phyloP scores from a whole-genome alignment of 2,888 invertebrate genomes.

The Eumerus sabulonum region DNA sequence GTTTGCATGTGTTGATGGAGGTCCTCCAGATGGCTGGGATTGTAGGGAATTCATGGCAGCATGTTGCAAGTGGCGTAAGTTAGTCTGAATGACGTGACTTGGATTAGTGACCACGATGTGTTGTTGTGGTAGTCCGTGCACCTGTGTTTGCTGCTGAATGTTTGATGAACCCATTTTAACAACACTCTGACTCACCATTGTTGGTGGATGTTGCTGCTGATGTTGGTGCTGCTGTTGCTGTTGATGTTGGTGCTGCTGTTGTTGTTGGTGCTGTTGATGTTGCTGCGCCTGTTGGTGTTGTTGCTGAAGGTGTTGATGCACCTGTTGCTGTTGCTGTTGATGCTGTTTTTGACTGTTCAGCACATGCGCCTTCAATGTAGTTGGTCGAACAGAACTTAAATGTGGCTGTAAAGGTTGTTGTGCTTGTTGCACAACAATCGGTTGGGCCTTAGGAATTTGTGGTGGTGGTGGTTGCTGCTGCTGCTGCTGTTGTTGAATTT shows the following conservation, averaged over 20 bases:
- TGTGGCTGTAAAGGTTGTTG: slow-evolving; percentile 77
- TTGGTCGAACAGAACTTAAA: slow-evolving; percentile 78
- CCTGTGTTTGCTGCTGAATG: slow-evolving; percentile 41
- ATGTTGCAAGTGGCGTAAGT: slow-evolving; percentile 60
- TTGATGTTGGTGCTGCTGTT: slow-evolving; percentile 45
- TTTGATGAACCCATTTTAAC: slow-evolving; percentile 58
- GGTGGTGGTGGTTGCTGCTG: slow-evolving; percentile 76
- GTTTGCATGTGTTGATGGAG: slow-evolving; percentile 52
- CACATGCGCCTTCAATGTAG: slow-evolving; percentile 83
- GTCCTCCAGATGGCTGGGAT: slow-evolving; percentile 55
- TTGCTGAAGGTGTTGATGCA: slow-evolving; percentile 49
- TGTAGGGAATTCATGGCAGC: slow-evolving; percentile 36
- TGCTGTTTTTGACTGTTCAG: slow-evolving; percentile 80
- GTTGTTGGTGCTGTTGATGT: slow-evolving; percentile 71
- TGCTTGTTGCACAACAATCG: slow-evolving; percentile 74
- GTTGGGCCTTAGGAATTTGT: slow-evolving; percentile 71
- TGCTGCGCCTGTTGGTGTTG: slow-evolving; percentile 62
- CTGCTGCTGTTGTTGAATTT: slow-evolving; percentile 40
- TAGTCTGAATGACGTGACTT: slow-evolving; percentile 74
- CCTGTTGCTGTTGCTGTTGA: slow-evolving; percentile 71
- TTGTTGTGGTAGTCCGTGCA: slow-evolving; percentile 60
- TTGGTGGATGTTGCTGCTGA: slow-evolving; percentile 32
- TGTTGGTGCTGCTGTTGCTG: slow-evolving; percentile 53
- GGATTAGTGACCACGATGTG: slow-evolving; percentile 73
- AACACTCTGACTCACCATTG: slow-evolving; percentile 45